Percentiles rank a stretch among this genome's conserved stretches.
Evolutionary conservation across 2,113 vertebrate genomes (phyloP).

Genomic region (Dissostichus mawsoni): DNA sequence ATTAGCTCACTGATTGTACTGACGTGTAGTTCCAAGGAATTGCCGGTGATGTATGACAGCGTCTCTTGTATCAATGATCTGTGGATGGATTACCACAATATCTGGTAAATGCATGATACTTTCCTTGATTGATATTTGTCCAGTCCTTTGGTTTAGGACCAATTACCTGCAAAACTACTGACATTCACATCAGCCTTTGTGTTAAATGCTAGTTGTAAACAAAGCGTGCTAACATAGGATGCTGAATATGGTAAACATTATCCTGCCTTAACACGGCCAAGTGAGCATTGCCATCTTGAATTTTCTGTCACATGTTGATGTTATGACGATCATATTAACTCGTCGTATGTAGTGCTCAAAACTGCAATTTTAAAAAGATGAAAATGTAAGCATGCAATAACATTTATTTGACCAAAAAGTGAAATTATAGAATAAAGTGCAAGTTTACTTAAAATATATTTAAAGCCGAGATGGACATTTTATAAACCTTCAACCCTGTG

Average conservation of each 20-base stretch:
- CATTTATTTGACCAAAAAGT: conserved; percentile 75
- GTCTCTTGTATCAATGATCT: too few species aligned
- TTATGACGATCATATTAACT: too few species aligned
- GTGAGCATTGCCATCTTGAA: neutral
- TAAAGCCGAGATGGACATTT: conserved; percentile 8
- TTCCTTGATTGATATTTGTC: neutral
- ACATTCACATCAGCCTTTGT: neutral
- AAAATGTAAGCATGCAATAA: conserved; percentile 44
- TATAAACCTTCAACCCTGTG: neutral
- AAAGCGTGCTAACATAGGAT: too few species aligned
- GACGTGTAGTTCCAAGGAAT: too few species aligned
- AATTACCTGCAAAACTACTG: neutral
- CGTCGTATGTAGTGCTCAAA: neutral
- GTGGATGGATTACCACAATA: too few species aligned
- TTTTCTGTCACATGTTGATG: neutral
- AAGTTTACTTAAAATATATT: conserved; percentile 6
- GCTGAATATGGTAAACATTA: too few species aligned
- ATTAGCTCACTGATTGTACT: too few species aligned
- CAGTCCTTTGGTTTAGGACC: neutral
- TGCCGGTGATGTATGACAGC: too few species aligned
- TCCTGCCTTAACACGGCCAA: too few species aligned
- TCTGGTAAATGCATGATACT: too few species aligned
- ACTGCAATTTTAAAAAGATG: neutral
- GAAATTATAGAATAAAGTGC: conserved; percentile 49
- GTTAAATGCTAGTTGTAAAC: neutral